Percentiles rank a stretch among this genome's conserved stretches.
phyloP scores from a whole-genome alignment of 2,888 invertebrate genomes.

The Pollenia griseotomentosa region DNA sequence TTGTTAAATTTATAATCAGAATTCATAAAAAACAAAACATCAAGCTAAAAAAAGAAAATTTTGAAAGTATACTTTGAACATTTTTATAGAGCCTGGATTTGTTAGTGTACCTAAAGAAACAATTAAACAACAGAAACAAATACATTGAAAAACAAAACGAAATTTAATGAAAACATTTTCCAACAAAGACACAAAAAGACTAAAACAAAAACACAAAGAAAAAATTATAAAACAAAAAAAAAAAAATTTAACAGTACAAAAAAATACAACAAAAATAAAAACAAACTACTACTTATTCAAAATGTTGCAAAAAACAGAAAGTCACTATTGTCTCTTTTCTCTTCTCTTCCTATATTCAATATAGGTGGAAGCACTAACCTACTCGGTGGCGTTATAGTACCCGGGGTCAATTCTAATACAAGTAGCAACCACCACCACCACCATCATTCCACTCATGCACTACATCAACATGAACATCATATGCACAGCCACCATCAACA shows the following conservation, averaged over 20 bases:
- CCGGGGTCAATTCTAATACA: constrained; percentile 83
- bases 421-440: constrained; percentile 82
- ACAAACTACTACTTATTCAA: constrained; percentile 74
- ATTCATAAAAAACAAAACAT: constrained; percentile 6
- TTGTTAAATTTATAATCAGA: constrained; percentile 42
- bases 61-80: constrained; percentile 67
- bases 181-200: constrained; percentile 59
- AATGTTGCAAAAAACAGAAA: constrained; percentile 80
- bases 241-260: constrained; percentile 66
- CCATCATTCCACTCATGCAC: constrained; percentile 78
- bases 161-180: constrained; percentile 34
- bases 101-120: constrained; percentile 79
- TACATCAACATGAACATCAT: constrained; percentile 77
- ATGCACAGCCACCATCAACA: constrained; percentile 79
- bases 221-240: constrained; percentile 37
- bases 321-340: constrained; percentile 85
- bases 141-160: constrained; percentile 64
- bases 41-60: constrained; percentile 39
- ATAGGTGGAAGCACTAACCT: constrained; percentile 84
- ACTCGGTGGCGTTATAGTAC: constrained; percentile 84
- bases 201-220: constrained; percentile 50
- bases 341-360: constrained; percentile 84
- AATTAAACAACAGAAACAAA: constrained; percentile 68
- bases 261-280: constrained; percentile 73
- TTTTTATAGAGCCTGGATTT: constrained; percentile 83